Evolutionary conservation across 2,888 invertebrate genomes (phyloP).

Genomic region (Exephanes ischioxanthus): DNA sequence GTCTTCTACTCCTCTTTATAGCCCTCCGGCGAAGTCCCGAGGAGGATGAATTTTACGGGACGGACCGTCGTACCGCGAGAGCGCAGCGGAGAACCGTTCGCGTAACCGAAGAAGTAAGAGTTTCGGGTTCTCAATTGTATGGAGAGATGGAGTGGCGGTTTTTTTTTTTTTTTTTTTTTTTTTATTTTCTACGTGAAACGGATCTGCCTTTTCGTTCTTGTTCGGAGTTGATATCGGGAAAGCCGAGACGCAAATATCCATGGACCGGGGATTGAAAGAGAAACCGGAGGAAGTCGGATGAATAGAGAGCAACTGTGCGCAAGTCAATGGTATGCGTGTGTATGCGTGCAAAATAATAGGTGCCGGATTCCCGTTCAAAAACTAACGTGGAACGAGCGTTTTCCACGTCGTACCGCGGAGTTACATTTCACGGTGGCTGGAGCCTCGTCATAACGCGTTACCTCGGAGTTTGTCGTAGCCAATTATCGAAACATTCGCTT

Average conservation of each 20-base stretch:
- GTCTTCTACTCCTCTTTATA: conserved; percentile 15
- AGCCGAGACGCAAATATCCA: not conserved
- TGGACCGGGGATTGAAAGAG: not conserved
- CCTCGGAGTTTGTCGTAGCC: conserved; percentile 19
- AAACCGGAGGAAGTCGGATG: not conserved
- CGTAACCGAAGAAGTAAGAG: conserved; percentile 12
- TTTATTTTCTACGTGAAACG: not conserved
- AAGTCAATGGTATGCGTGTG: not conserved
- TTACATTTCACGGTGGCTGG: conserved; percentile 28
- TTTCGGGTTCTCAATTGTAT: conserved; percentile 9
- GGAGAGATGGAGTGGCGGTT: not conserved
- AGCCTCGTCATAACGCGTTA: not conserved
- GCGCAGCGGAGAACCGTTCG: not conserved
- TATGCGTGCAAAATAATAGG: not conserved
- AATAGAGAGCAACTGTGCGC: not conserved
- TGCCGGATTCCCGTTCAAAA: not conserved
- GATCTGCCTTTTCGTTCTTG: conserved; percentile 16
- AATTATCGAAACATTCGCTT: conserved; percentile 34
- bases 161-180: conserved; percentile 14
- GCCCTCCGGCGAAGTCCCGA: conserved; percentile 29
- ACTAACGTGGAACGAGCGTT: not conserved
- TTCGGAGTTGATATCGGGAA: conserved; percentile 9
- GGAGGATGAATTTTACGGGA: conserved; percentile 48
- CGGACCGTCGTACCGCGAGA: conserved; percentile 44
- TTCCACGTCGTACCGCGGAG: not conserved